phyloP scores from a whole-genome alignment of 2,113 vertebrate species.

The Toxotes chatareus region DNA sequence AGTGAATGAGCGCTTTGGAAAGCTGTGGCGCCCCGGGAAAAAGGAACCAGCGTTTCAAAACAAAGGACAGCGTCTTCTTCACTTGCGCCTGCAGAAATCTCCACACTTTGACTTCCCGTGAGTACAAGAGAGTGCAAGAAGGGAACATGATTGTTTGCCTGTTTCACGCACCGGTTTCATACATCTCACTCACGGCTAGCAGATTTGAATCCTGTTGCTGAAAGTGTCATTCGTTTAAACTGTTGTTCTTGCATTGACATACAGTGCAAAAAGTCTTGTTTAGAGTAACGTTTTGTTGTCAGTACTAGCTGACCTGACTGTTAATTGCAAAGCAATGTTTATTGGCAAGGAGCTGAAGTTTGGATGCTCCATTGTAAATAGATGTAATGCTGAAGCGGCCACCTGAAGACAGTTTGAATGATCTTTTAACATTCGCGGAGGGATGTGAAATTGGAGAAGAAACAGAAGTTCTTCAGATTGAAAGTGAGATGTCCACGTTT shows the following conservation, averaged over 20 bases:
- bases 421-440: background rate
- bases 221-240: background rate
- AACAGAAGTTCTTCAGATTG: too few species aligned
- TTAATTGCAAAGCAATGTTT: background rate
- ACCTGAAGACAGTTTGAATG: background rate
- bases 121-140: slow-evolving; percentile 37
- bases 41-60: slow-evolving; percentile 1
- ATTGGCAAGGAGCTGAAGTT: background rate
- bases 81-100: background rate
- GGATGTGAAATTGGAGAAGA: background rate
- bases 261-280: background rate
- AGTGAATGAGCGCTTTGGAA: slow-evolving; percentile 47
- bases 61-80: slow-evolving; percentile 16
- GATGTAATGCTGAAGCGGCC: background rate
- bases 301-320: background rate
- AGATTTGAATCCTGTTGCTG: background rate
- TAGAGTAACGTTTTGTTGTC: background rate
- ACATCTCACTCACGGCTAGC: background rate
- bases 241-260: background rate
- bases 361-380: background rate
- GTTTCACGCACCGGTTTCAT: background rate
- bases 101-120: slow-evolving; percentile 26
- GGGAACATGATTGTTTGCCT: background rate
- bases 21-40: slow-evolving; percentile 21
- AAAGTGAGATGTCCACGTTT: background rate